phyloP scores from a whole-genome alignment of 1,140 invertebrate species.

The Nymphalis io region DNA sequence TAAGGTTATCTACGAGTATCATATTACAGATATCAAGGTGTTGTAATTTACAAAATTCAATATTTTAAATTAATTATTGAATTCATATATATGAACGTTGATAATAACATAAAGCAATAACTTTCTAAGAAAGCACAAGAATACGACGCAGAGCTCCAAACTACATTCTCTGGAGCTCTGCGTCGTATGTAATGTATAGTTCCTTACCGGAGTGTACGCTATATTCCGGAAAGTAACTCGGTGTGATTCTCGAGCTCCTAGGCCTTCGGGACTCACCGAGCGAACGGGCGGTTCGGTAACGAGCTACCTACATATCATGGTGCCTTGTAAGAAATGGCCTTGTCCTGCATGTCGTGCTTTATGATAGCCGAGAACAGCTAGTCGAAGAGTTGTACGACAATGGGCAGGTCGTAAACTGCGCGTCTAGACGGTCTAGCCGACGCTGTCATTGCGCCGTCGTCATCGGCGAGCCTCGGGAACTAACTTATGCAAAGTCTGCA shows the following conservation, averaged over 20 bases:
- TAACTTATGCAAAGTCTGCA: slow-evolving; percentile 11
- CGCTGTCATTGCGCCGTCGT: slow-evolving; percentile 1
- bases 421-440: slow-evolving; percentile 14
- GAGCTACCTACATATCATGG: background rate
- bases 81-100: too few species aligned
- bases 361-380: slow-evolving; percentile 3
- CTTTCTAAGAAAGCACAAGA: too few species aligned
- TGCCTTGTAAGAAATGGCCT: background rate
- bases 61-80: too few species aligned
- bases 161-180: too few species aligned
- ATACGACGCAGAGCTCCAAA: too few species aligned
- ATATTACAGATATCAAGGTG: too few species aligned
- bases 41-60: too few species aligned
- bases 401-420: slow-evolving; percentile 4
- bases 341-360: slow-evolving; percentile 5
- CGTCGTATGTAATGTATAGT: background rate
- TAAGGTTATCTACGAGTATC: background rate
- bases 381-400: background rate
- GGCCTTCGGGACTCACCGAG: background rate
- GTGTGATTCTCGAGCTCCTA: background rate
- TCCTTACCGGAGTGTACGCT: too few species aligned
- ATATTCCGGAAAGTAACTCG: too few species aligned
- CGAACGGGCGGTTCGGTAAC: background rate
- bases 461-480: slow-evolving; percentile 8
- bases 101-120: too few species aligned